A percentile compares a stretch with the other conserved stretches of the same genome.
Evolutionary conservation across 2,113 vertebrate species (phyloP).

Genomic region (Nothobranchius kuhntae): DNA sequence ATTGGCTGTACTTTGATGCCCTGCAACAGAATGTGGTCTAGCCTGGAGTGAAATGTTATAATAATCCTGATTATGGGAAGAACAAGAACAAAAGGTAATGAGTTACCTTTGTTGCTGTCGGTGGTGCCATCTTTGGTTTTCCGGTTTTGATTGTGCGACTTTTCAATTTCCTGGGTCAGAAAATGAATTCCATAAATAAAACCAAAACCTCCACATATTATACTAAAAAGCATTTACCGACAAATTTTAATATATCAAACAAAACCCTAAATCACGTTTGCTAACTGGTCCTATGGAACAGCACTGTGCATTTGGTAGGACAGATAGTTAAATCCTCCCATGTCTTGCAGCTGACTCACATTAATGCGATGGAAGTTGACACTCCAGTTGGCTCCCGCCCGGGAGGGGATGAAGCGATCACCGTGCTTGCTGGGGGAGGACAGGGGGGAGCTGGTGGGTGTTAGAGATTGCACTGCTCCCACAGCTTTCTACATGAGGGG

Average conservation of each 20-base stretch:
- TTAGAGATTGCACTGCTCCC: constrained; percentile 88
- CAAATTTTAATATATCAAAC: neutral
- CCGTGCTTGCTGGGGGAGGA: constrained; percentile 97
- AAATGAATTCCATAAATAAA: constrained; percentile 14
- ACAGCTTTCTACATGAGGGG: constrained; percentile 72
- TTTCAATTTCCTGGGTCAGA: constrained; percentile 91
- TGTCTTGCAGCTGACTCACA: constrained; percentile 74
- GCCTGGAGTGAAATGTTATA: neutral
- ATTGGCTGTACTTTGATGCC: neutral
- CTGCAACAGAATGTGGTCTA: no score
- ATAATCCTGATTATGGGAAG: no score
- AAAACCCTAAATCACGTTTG: neutral
- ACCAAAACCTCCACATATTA: constrained; percentile 11
- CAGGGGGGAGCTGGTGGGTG: constrained; percentile 92
- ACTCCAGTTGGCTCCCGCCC: constrained; percentile 98
- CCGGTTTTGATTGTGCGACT: constrained; percentile 96
- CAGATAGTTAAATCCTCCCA: constrained; percentile 1
- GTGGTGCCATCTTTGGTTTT: constrained; percentile 98
- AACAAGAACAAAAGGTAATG: neutral
- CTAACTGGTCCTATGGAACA: neutral
- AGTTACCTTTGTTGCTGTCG: constrained; percentile 93
- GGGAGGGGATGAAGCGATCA: constrained; percentile 96
- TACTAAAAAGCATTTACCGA: neutral
- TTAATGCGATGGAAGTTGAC: constrained; percentile 98
- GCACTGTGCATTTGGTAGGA: constrained; percentile 40